Evolutionary conservation across 2,888 invertebrate species (phyloP).

Genomic region (Endomychus coccineus): DNA sequence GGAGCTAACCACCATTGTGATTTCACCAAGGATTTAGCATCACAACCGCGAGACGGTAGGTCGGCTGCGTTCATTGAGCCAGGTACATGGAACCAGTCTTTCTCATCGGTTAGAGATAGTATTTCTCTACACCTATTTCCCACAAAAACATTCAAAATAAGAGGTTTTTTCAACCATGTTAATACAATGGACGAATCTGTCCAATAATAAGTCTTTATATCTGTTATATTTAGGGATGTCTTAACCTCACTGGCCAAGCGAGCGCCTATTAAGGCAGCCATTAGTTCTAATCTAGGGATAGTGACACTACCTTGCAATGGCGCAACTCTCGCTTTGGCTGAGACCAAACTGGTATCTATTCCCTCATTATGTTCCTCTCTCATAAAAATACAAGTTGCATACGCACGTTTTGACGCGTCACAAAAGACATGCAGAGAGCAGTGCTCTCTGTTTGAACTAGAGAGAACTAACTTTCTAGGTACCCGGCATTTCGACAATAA

Average conservation of each 20-base stretch:
- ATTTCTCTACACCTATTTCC: constrained; percentile 30
- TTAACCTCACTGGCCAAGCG: constrained; percentile 14
- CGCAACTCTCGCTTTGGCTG: constrained; percentile 26
- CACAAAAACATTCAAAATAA: constrained; percentile 27
- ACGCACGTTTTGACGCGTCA: constrained; percentile 28
- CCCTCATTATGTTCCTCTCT: constrained; percentile 16
- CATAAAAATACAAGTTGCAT: constrained; percentile 25
- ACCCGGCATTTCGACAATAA: constrained; percentile 12
- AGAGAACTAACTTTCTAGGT: background rate
- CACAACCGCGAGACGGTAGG: constrained; percentile 31
- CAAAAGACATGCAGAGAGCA: constrained; percentile 24
- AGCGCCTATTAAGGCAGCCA: constrained; percentile 26
- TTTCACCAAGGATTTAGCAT: constrained; percentile 22
- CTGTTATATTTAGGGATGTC: background rate
- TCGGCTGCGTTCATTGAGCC: constrained; percentile 32
- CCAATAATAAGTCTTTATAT: constrained; percentile 23
- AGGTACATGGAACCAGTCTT: constrained; percentile 29
- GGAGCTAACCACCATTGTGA: constrained; percentile 34
- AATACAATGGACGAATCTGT: constrained; percentile 27
- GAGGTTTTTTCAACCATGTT: constrained; percentile 25
- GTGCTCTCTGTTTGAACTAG: background rate
- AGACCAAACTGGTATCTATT: constrained; percentile 21
- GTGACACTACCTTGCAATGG: constrained; percentile 25
- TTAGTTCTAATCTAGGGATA: constrained; percentile 29
- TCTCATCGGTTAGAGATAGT: constrained; percentile 12